These are phyloP conservation scores for Stenodera caucasica DNA, from an alignment of 2,888 invertebrate genomes.

Conservation along the genomic window DNA sequence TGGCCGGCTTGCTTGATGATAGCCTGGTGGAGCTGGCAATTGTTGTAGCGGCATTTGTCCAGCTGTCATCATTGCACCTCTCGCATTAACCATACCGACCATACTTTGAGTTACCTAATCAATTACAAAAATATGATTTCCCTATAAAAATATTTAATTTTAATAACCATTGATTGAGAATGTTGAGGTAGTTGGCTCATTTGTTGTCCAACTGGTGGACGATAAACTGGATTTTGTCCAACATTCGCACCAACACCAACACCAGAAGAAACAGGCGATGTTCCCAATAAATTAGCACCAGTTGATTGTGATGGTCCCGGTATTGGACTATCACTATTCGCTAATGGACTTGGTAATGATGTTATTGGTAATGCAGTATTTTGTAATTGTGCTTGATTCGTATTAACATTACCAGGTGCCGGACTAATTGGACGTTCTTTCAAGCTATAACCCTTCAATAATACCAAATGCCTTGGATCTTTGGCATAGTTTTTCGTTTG, in stretches of 20 bases:
- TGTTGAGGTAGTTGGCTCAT: slow-evolving; percentile 37
- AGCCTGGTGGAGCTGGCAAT: slow-evolving; percentile 23
- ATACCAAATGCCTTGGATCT: slow-evolving; percentile 79
- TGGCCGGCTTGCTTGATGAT: slow-evolving; percentile 23
- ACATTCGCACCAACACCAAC: slow-evolving; percentile 43
- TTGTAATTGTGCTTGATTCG: slow-evolving; percentile 50
- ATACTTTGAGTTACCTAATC: slow-evolving; percentile 29
- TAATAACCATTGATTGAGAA: slow-evolving; percentile 35
- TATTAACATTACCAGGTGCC: slow-evolving; percentile 51
- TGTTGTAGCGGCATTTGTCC: slow-evolving; percentile 29
- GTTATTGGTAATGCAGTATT: slow-evolving; percentile 50
- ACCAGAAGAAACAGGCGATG: slow-evolving; percentile 38
- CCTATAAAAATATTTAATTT: not conserved
- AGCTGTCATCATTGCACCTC: slow-evolving; percentile 41
- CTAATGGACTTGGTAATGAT: slow-evolving; percentile 60
- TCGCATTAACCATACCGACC: slow-evolving; percentile 48
- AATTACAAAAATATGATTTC: not conserved
- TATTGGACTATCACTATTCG: slow-evolving; percentile 61
- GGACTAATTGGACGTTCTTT: slow-evolving; percentile 73
- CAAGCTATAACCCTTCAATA: slow-evolving; percentile 67
- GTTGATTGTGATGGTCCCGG: slow-evolving; percentile 51
- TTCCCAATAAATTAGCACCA: slow-evolving; percentile 51
- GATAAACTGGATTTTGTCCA: slow-evolving; percentile 53
- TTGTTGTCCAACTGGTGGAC: slow-evolving; percentile 50
- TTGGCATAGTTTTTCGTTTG: slow-evolving; percentile 90